Evolutionary conservation across 2,113 vertebrate genomes (phyloP).

Genomic region (Erythrolamprus reginae): DNA sequence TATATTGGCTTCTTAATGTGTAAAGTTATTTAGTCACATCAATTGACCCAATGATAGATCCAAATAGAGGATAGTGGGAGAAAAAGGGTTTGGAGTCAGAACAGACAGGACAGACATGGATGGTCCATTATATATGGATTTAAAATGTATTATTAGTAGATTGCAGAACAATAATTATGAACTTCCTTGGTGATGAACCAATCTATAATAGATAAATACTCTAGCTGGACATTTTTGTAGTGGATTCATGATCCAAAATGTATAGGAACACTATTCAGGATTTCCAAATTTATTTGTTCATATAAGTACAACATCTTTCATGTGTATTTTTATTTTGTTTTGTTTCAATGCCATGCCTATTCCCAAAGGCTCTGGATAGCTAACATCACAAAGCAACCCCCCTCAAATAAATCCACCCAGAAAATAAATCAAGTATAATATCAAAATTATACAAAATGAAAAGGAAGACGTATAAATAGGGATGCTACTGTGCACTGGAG

Average conservation of each 20-base stretch:
- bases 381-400: neutral
- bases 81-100: neutral
- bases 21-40: neutral
- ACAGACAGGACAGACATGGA: neutral
- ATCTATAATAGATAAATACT: neutral
- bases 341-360: neutral
- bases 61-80: neutral
- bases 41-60: neutral
- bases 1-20: neutral
- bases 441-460: neutral
- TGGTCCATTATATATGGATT: neutral
- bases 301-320: neutral
- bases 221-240: neutral
- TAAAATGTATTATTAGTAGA: neutral
- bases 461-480: neutral
- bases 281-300: neutral
- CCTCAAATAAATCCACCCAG: neutral
- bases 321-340: neutral
- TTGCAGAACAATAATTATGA: neutral
- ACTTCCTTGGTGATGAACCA: neutral
- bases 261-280: neutral
- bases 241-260: neutral
- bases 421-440: neutral
- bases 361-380: neutral
- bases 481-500: neutral